Percentiles rank a stretch among this genome's conserved stretches.
These are phyloP conservation scores for Apostichopus japonicus DNA, from an alignment of 35 echinoderm and acorn worm genomes.

Conservation along the genomic window DNA sequence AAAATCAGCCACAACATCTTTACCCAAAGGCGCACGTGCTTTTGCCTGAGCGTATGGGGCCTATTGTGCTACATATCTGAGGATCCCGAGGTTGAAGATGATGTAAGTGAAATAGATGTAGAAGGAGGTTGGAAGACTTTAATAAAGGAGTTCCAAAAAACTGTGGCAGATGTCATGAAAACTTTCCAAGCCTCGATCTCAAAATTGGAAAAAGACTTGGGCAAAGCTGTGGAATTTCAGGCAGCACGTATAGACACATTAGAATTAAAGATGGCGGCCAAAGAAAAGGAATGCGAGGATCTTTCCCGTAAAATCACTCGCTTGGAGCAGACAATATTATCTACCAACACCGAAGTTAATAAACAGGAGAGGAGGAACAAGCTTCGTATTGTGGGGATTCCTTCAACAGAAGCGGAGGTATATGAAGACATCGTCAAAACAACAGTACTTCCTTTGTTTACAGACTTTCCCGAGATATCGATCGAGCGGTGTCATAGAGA, in stretches of 20 bases:
- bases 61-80: too few relatives aligned
- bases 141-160: background rate
- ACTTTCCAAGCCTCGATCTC: background rate
- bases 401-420: background rate
- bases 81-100: too few relatives aligned
- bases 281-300: too few relatives aligned
- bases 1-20: too few relatives aligned
- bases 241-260: background rate
- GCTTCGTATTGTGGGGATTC: constrained; percentile 3
- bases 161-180: background rate
- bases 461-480: background rate
- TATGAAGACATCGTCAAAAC: background rate
- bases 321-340: too few relatives aligned
- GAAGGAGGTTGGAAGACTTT: background rate
- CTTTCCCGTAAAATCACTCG: too few relatives aligned
- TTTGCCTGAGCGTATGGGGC: too few relatives aligned
- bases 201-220: constrained; percentile 8
- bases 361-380: constrained; percentile 3
- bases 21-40: too few relatives aligned
- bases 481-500: constrained; percentile 51
- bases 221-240: constrained; percentile 16
- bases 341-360: constrained; percentile 9
- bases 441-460: background rate
- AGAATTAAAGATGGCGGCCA: background rate
- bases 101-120: too few relatives aligned